Evolutionary conservation across 2,888 invertebrate species (phyloP).

Genomic region (Carabus problematicus): DNA sequence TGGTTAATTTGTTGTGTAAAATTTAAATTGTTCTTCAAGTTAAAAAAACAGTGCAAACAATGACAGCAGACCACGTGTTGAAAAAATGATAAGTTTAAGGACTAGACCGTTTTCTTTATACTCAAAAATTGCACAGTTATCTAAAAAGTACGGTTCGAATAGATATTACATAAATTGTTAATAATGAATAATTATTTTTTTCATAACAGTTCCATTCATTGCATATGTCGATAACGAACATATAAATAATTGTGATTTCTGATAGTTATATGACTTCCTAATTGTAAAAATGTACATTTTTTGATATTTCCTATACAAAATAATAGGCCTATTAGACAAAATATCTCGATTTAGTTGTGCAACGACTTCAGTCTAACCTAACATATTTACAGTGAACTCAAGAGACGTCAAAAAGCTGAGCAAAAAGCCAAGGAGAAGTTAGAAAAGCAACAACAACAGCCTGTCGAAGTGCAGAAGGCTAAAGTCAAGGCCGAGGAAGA

Average conservation of each 20-base stretch:
- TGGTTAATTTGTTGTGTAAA: conserved; percentile 8
- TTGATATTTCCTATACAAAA: conserved; percentile 1
- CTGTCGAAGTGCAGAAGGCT: conserved; percentile 49
- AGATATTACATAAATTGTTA: conserved; percentile 19
- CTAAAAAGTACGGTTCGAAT: conserved; percentile 51
- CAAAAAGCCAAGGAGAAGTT: conserved; percentile 92
- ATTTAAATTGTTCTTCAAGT: conserved; percentile 22
- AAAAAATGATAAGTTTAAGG: conserved; percentile 33
- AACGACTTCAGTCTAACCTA: conserved; percentile 18
- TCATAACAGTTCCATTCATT: not conserved
- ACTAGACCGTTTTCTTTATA: conserved; percentile 37
- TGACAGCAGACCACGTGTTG: conserved; percentile 33
- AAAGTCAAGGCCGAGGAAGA: conserved; percentile 72
- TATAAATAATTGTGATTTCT: not conserved
- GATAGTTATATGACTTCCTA: not conserved
- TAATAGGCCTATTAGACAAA: conserved; percentile 1
- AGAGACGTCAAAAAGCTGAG: conserved; percentile 89
- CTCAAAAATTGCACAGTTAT: conserved; percentile 48
- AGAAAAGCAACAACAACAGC: conserved; percentile 70
- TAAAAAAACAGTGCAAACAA: conserved; percentile 17
- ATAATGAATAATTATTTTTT: not conserved
- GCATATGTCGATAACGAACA: conserved; percentile 9
- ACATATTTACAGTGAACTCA: conserved; percentile 81
- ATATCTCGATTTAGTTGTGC: conserved; percentile 27
- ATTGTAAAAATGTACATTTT: not conserved